Evolutionary conservation across 2,113 vertebrate species (phyloP).

Genomic region (Centropus bengalensis): DNA sequence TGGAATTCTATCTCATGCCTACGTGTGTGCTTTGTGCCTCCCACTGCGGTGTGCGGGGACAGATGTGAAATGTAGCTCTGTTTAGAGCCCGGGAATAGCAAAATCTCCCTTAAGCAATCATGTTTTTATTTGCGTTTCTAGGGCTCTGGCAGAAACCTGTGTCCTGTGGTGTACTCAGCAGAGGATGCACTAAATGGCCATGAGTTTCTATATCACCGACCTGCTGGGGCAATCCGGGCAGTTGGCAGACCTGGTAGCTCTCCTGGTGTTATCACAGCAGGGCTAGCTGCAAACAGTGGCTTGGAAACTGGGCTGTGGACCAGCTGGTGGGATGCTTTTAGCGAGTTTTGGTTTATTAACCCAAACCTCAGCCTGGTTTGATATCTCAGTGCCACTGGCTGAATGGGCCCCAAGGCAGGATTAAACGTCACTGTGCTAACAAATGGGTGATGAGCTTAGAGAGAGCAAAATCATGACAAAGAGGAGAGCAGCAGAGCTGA

Average conservation of each 20-base stretch:
- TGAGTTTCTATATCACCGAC: neutral
- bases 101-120: neutral
- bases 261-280: neutral
- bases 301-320: neutral
- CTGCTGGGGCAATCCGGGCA: neutral
- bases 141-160: neutral
- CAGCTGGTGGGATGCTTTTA: neutral
- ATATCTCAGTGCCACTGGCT: accelerated
- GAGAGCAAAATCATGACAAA: neutral
- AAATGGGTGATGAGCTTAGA: neutral
- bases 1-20: neutral
- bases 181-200: neutral
- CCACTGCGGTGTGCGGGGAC: accelerated
- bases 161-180: neutral
- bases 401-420: accelerated
- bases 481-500: neutral
- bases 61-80: accelerated
- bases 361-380: neutral
- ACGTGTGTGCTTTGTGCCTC: neutral
- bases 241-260: neutral
- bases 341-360: neutral
- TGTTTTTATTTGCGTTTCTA: neutral
- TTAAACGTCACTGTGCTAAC: neutral
- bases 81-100: neutral
- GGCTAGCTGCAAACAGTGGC: neutral